These are phyloP conservation scores for Melanerpes formicivorus DNA, from an alignment of 2,113 vertebrate genomes.

Conservation along the genomic window DNA sequence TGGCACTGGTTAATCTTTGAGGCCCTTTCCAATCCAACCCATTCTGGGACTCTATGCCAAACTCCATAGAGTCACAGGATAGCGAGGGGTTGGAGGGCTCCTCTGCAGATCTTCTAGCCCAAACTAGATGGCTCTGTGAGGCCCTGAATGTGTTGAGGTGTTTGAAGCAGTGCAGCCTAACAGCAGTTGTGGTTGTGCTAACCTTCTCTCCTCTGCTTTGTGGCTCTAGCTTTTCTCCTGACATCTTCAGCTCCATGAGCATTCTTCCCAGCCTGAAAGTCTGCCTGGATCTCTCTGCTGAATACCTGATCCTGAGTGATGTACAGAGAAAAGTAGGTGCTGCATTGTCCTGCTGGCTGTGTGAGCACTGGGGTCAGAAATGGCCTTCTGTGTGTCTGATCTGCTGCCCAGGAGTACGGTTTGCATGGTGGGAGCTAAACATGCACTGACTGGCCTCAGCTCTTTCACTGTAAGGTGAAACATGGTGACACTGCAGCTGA, in stretches of 20 bases:
- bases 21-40: no score
- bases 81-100: no score
- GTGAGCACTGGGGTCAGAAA: background rate
- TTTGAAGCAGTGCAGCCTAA: background rate
- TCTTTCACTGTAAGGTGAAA: background rate
- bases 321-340: conserved; percentile 92
- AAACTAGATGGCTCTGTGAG: no score
- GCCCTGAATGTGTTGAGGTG: background rate
- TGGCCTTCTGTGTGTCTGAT: background rate
- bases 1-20: no score
- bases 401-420: background rate
- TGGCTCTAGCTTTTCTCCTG: conserved; percentile 88
- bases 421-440: background rate
- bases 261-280: conserved; percentile 92
- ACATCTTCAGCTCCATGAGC: conserved; percentile 87
- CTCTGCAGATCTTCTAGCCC: no score
- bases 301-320: conserved; percentile 94
- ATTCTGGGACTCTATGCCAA: no score
- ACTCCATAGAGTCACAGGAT: no score
- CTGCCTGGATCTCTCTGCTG: conserved; percentile 92
- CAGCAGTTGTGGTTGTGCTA: background rate
- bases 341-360: background rate
- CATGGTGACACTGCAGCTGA: background rate
- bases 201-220: background rate
- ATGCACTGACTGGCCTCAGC: background rate